Conservation (phyloP, 2,797 vertebrate species). For the Potorous gilbertii region DNA sequence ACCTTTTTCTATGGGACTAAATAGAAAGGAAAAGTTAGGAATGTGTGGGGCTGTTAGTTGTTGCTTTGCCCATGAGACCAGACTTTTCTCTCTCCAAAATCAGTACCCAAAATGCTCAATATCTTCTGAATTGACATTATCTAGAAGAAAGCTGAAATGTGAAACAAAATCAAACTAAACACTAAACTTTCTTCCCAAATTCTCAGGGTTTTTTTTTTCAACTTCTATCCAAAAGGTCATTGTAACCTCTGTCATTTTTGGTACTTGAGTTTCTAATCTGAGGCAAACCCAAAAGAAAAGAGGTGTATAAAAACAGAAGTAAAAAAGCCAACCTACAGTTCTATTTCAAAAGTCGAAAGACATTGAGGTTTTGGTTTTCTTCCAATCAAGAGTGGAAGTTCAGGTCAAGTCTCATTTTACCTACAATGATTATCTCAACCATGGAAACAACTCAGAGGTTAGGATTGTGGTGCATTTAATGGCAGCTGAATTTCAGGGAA, state of each 20-base stretch:
- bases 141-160: conserved; percentile 19
- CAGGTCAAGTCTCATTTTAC: conserved; percentile 73
- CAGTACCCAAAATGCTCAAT: conserved; percentile 4
- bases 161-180: background rate
- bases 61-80: background rate
- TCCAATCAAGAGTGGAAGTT: conserved; percentile 59
- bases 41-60: background rate
- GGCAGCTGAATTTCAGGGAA: conserved; percentile 54
- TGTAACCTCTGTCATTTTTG: conserved; percentile 48
- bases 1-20: background rate
- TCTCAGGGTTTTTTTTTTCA: background rate
- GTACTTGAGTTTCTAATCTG: conserved; percentile 25
- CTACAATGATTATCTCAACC: conserved; percentile 57
- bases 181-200: conserved; percentile 3
- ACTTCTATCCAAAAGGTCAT: background rate
- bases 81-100: conserved; percentile 47
- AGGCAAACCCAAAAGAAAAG: conserved; percentile 42
- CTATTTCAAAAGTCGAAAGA: conserved; percentile 56
- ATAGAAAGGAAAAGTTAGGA: background rate
- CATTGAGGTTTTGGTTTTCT: conserved; percentile 64
- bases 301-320: conserved; percentile 58
- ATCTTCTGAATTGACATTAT: conserved; percentile 7
- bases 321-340: conserved; percentile 43
- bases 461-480: conserved; percentile 37
- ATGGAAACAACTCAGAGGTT: conserved; percentile 54